Percentiles rank a stretch among this genome's conserved stretches.
phyloP scores from a whole-genome alignment of 2,888 invertebrate genomes.

The Tenthredo distinguenda region DNA sequence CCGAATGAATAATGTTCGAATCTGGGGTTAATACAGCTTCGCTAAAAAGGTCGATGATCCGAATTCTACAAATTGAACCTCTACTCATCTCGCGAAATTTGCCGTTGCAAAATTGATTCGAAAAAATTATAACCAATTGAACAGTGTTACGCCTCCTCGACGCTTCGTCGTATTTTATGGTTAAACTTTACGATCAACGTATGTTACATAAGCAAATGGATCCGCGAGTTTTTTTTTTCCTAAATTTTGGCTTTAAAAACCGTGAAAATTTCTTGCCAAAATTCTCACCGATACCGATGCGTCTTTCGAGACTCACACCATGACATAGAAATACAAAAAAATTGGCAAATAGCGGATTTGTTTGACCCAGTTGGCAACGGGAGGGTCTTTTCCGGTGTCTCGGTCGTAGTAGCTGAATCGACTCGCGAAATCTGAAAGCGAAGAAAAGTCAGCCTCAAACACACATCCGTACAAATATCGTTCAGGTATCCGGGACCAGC shows the following conservation, averaged over 20 bases:
- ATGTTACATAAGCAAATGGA: not conserved
- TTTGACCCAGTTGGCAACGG: conserved; percentile 42
- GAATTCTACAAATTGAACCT: not conserved
- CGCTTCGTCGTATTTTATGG: not conserved
- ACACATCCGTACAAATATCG: not conserved
- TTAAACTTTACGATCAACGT: not conserved
- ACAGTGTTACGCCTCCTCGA: not conserved
- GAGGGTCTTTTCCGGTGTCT: not conserved
- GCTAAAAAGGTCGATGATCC: not conserved
- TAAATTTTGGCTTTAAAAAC: not conserved
- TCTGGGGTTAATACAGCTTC: not conserved
- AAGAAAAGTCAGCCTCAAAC: not conserved
- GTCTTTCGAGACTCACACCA: not conserved
- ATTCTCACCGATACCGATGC: not conserved
- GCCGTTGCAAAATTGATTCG: not conserved
- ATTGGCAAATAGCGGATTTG: conserved; percentile 12
- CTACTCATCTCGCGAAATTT: not conserved
- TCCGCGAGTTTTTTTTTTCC: not conserved
- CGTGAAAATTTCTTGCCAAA: conserved; percentile 9
- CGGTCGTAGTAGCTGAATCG: not conserved
- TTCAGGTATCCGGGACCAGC: not conserved
- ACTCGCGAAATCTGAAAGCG: not conserved
- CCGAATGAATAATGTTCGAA: not conserved
- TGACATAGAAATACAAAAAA: conserved; percentile 1
- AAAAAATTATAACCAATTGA: conserved; percentile 11